phyloP scores from a whole-genome alignment of 2,113 vertebrate genomes.

The Dicentrarchus labrax region DNA sequence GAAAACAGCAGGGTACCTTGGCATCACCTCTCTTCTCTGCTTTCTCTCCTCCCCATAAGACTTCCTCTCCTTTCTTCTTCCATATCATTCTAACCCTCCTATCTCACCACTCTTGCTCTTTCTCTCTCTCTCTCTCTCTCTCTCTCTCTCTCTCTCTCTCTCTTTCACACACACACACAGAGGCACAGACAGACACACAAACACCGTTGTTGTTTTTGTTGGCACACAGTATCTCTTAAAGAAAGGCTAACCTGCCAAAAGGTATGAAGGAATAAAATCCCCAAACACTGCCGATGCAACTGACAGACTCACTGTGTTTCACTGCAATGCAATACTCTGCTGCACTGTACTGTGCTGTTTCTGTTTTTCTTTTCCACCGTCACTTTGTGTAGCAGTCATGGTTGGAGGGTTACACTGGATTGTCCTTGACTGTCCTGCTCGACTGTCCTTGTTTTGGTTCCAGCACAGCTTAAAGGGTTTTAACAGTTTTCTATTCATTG shows the following conservation, averaged over 20 bases:
- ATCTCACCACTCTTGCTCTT: neutral
- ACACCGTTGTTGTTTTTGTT: slow-evolving; percentile 22
- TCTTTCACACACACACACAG: slow-evolving; percentile 23
- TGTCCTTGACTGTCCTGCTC: slow-evolving; percentile 53
- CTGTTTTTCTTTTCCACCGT: neutral
- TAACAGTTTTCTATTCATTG: slow-evolving; percentile 19
- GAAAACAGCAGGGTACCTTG: slow-evolving; percentile 65
- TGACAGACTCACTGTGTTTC: slow-evolving; percentile 14
- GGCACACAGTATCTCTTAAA: slow-evolving; percentile 31
- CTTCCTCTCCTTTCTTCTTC: slow-evolving; percentile 48
- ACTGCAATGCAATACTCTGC: slow-evolving; percentile 8
- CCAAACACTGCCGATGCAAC: slow-evolving; percentile 1
- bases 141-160: neutral
- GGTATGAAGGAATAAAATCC: slow-evolving; percentile 38
- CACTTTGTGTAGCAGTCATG: slow-evolving; percentile 6
- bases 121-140: neutral
- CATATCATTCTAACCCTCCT: slow-evolving; percentile 12
- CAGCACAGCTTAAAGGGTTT: slow-evolving; percentile 27
- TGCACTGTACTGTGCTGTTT: neutral
- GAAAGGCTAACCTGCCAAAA: slow-evolving; percentile 57
- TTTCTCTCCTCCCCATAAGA: slow-evolving; percentile 40
- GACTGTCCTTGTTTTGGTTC: slow-evolving; percentile 6
- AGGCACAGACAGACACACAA: slow-evolving; percentile 16
- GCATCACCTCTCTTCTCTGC: slow-evolving; percentile 48
- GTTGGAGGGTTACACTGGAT: slow-evolving; percentile 17